phyloP scores from a whole-genome alignment of 2,113 vertebrate genomes.

The Aix galericulata region DNA sequence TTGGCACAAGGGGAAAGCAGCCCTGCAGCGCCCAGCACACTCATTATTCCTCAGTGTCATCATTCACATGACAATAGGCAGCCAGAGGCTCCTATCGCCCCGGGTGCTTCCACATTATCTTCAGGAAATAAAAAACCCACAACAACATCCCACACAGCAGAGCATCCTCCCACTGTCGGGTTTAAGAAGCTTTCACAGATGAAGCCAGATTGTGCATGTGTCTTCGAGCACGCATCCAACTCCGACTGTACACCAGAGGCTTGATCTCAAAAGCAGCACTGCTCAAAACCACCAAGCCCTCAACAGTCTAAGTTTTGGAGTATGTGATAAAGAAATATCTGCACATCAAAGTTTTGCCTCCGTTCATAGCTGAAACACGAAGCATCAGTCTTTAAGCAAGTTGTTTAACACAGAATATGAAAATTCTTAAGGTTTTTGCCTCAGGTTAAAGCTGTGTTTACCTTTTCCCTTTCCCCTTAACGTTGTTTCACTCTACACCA shows the following conservation, averaged over 20 bases:
- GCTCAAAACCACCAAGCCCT: not conserved
- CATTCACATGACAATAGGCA: not conserved
- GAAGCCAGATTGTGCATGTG: not conserved
- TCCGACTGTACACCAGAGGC: not conserved
- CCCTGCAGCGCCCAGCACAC: not conserved
- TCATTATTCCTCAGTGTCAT: not conserved
- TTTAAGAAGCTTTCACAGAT: not conserved
- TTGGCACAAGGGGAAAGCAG: conserved; percentile 1
- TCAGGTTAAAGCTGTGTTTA: not conserved
- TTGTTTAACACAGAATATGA: not conserved
- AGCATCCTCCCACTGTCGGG: not conserved
- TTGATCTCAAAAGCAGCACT: not conserved
- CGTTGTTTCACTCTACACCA: not conserved
- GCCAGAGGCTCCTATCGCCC: not conserved
- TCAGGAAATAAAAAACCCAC: too few relatives aligned
- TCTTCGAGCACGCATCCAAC: not conserved
- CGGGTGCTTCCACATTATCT: not conserved
- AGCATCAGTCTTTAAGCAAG: not conserved
- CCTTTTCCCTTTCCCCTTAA: not conserved
- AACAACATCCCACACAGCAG: not conserved
- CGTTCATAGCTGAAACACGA: not conserved
- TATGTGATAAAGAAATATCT: not conserved
- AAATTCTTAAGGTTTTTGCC: not conserved
- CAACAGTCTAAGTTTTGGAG: not conserved
- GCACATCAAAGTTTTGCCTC: not conserved